Evolutionary conservation across 1,140 invertebrate genomes (phyloP).

Genomic region (Parasteatoda tepidariorum): DNA sequence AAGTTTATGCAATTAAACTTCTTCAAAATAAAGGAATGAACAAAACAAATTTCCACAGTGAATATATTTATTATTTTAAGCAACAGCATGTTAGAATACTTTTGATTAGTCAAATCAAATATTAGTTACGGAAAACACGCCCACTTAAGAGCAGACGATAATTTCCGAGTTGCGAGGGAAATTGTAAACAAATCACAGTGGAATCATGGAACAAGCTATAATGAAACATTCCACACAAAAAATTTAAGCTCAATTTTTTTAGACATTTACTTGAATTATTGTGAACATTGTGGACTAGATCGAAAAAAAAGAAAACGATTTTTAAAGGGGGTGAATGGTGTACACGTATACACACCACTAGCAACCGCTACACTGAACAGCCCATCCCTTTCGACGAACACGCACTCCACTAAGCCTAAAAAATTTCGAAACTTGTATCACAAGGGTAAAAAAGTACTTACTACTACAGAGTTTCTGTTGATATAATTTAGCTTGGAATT

Average conservation of each 20-base stretch:
- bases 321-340: not conserved
- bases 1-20: no score
- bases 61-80: no score
- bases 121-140: slow-evolving; percentile 51
- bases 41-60: no score
- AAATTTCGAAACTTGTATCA: slow-evolving; percentile 45
- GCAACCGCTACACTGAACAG: slow-evolving; percentile 28
- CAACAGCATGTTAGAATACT: no score
- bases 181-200: not conserved
- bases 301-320: not conserved
- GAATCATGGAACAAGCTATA: no score
- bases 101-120: no score
- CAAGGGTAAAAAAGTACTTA: slow-evolving; percentile 22
- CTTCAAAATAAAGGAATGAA: no score
- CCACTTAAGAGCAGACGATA: slow-evolving; percentile 29
- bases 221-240: not conserved
- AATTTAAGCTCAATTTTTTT: not conserved
- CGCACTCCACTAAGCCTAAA: slow-evolving; percentile 58
- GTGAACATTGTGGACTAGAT: no score
- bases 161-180: not conserved
- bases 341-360: slow-evolving; percentile 45
- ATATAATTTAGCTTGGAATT: not conserved
- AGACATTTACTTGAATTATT: not conserved
- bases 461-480: slow-evolving; percentile 5
- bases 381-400: slow-evolving; percentile 48